Evolutionary conservation across 2,888 invertebrate genomes (phyloP), one percentile per base, ranked within the genome.

Genomic region (Tipula lateralis): DNA sequence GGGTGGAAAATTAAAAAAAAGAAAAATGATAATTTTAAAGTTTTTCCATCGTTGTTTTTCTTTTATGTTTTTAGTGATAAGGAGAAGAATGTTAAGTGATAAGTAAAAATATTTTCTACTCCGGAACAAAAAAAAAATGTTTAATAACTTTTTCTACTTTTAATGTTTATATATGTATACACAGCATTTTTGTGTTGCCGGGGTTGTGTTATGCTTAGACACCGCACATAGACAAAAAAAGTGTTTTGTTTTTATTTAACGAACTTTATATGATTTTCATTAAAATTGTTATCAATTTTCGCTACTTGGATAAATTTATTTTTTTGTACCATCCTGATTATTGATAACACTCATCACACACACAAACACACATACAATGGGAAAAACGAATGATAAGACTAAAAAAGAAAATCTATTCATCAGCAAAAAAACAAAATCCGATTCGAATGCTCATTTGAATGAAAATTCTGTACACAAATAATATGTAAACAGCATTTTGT

Each of bases 1-100:
- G 66, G 66, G 66, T 66, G 66, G 66, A 66, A 66, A 66, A 66
- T 66, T 66, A 66, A 66, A 66, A 66, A 66, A 66, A 66, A 66
- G 66, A 66, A 66, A 66, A 66, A 66, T 66, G 66, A 66, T 66
- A 66, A 66, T 66, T 66, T 66, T 66, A 66, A 66, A 66, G 66
- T 66, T 66, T 66, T 50, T 44, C 39, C 16, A 50, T n/a, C 44
- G 19, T 50, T 50, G 44, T 50, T 50, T 50, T 66, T 66, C 66
- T 66, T 66, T 66, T 66, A 66, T 66, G 66, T 66, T 66, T 66
- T 66, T 66, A 66, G 66, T 66, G 66, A 66, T 66, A 66, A 24
- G n/a, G n/a, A n/a, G 66, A 66, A 66, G 24, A 24, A 66, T 66
- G 66, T 66, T 66, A 66, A 66, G 66, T 66, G 66, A 66, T 66